Evolutionary conservation across 2,888 invertebrate species (phyloP).

Genomic region (Lamellibrachia columna): DNA sequence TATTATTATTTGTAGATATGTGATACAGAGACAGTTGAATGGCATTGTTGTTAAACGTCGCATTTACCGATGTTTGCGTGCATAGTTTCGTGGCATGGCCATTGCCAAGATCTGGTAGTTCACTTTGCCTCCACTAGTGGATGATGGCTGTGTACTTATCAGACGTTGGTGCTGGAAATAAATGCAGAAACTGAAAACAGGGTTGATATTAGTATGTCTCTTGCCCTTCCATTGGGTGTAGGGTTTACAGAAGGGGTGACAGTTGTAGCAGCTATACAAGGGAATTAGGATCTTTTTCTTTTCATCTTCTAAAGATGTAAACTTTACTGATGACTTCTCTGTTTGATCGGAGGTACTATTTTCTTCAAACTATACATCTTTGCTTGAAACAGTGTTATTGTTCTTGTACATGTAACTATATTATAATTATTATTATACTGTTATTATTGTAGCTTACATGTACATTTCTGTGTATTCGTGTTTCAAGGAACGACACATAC

Average conservation of each 20-base stretch:
- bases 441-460: background rate
- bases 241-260: background rate
- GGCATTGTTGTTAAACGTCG: background rate
- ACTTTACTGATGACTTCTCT: background rate
- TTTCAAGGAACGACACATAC: background rate
- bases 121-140: background rate
- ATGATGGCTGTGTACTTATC: background rate
- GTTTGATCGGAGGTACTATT: background rate
- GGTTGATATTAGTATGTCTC: conserved; percentile 1
- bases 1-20: conserved; percentile 16
- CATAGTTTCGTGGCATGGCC: background rate
- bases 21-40: background rate
- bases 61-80: conserved; percentile 10
- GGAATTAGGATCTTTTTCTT: conserved; percentile 13
- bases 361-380: background rate
- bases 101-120: background rate
- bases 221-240: background rate
- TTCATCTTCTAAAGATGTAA: conserved; percentile 1
- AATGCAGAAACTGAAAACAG: conserved; percentile 5
- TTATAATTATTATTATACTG: background rate
- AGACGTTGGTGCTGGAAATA: background rate
- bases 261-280: conserved; percentile 1
- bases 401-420: conserved; percentile 8
- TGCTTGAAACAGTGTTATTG: background rate
- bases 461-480: background rate